Base-by-base conservation (phyloP, 2,797 vertebrate species). In the Benthosema pterotum region DNA sequence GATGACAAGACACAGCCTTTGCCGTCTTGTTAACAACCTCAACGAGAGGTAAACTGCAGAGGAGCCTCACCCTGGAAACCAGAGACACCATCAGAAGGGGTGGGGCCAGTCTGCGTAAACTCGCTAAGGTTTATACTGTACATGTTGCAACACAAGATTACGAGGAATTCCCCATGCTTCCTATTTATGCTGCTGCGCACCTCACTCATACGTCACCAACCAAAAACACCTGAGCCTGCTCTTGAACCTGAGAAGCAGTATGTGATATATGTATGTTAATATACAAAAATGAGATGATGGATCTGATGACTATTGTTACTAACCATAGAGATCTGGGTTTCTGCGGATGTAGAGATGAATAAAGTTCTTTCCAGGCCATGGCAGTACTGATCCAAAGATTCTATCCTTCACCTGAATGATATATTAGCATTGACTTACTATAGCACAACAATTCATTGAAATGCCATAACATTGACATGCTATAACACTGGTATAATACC, bases 321-420 rank as follows among this genome's bases (percentile, higher is more conserved):
- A 77, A 99, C 98, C 98, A 2, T 98, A 99, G 63, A 99, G 95
- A 88, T 99, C 98, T 0, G 98, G 97, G 80, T 98, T 99, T 87
- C 92, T 95, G 59, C 96, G 92, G 77, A 99, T 92, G 57, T 98
- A 93, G 11, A 94, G 70, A 46, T 95, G 93, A 64, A 99, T 94
- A 67, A 98, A 99, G 89, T 99, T 99, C 87, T 94, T 98, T 66
- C 96, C 93, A 14, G 95, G 97, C 80, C 97, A 94, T 1, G 97
- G 97, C 79, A 98, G 74, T 78, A 98, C 67, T 0, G 97, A 98
- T 55, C 96, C 96, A 78, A 98, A 91, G 80, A 99, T 97, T 92
- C 98, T 93, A 83, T 95, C 93, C 77, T 92, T 93, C 60, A 99
- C 96, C 98, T 99, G 57, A 14, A 74, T 65, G 69, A 81, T 49